Conservation (phyloP, 1,140 invertebrate species). For the Aleiodes sp. region DNA sequence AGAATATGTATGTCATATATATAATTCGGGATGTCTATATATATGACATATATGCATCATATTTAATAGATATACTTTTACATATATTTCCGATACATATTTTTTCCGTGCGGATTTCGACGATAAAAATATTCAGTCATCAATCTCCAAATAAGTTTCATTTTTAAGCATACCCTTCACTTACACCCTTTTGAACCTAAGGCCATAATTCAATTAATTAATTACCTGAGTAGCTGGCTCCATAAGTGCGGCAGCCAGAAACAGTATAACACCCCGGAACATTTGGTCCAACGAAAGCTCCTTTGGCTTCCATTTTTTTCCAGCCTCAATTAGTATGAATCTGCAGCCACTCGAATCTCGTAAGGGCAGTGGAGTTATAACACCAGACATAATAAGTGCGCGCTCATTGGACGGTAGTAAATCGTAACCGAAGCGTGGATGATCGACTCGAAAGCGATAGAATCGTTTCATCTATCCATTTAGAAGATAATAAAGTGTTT, state of each 20-base stretch:
- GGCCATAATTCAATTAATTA: constrained; percentile 5
- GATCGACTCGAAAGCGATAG: constrained; percentile 68
- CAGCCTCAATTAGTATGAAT: constrained; percentile 68
- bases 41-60: background rate
- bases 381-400: constrained; percentile 64
- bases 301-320: constrained; percentile 75
- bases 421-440: constrained; percentile 66
- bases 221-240: constrained; percentile 72
- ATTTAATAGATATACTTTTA: background rate
- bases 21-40: no score
- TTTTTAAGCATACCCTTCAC: no score
- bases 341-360: constrained; percentile 67
- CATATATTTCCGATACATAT: no score
- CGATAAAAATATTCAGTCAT: no score
- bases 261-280: constrained; percentile 69
- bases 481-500: constrained; percentile 20
- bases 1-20: no score
- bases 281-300: constrained; percentile 67
- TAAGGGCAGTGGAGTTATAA: constrained; percentile 69
- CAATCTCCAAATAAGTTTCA: no score
- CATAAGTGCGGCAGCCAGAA: constrained; percentile 70
- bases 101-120: background rate
- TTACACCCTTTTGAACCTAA: no score
- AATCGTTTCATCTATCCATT: constrained; percentile 68
- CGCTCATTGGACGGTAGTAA: constrained; percentile 65